These are phyloP conservation scores for Poeciliopsis infans DNA, from an alignment of 2,797 vertebrate species.

Conservation along the genomic window DNA sequence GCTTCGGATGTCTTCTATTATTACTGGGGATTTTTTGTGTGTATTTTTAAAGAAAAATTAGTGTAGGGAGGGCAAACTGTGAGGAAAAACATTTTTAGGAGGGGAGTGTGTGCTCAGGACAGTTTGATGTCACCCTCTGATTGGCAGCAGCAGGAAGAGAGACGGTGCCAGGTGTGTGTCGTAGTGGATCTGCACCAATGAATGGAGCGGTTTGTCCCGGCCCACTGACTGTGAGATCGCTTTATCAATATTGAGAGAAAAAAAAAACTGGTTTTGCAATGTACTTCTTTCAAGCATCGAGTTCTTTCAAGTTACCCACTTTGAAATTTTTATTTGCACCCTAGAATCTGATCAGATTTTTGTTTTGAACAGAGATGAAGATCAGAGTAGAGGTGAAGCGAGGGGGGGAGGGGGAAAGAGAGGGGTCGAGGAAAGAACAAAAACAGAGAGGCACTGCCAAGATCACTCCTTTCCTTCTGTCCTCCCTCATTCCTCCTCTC, in stretches of 20 bases:
- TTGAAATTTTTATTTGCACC: neutral
- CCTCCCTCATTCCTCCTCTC: slow-evolving; percentile 49
- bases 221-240: slow-evolving; percentile 26
- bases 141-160: slow-evolving; percentile 53
- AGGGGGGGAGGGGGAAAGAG: slow-evolving; percentile 5
- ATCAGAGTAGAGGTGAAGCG: slow-evolving; percentile 20
- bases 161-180: slow-evolving; percentile 8
- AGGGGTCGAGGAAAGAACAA: slow-evolving; percentile 47
- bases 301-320: neutral
- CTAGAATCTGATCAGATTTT: neutral
- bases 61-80: neutral
- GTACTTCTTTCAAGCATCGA: neutral
- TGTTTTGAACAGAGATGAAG: slow-evolving; percentile 14
- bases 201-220: slow-evolving; percentile 44
- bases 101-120: slow-evolving; percentile 49
- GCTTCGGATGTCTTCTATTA: neutral
- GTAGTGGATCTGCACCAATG: slow-evolving; percentile 31
- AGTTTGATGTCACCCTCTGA: slow-evolving; percentile 61
- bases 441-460: slow-evolving; percentile 63
- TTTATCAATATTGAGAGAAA: neutral
- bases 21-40: neutral
- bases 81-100: slow-evolving; percentile 13
- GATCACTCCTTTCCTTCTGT: slow-evolving; percentile 49
- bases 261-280: neutral
- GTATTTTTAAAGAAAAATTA: neutral